Evolutionary conservation across 2,797 vertebrate genomes (phyloP).

Genomic region (Lacerta agilis): DNA sequence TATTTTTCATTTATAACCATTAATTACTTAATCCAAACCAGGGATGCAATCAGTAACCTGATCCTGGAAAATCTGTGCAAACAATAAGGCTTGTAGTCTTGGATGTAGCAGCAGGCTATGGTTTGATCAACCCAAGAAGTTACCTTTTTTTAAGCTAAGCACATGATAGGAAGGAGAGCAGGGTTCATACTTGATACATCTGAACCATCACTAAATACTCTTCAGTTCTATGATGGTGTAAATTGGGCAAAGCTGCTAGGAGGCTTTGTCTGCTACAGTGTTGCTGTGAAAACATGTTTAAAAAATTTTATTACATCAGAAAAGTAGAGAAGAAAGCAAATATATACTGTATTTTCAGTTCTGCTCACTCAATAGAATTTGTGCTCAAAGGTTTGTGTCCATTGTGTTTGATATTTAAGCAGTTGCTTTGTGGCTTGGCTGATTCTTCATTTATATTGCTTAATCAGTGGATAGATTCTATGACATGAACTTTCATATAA

Average conservation of each 20-base stretch:
- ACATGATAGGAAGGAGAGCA: not conserved
- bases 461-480: not conserved
- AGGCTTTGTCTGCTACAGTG: not conserved
- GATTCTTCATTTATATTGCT: not conserved
- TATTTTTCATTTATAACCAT: too few species aligned
- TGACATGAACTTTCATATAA: not conserved
- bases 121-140: not conserved
- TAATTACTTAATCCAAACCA: not conserved
- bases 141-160: not conserved
- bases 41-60: not conserved
- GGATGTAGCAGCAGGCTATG: not conserved
- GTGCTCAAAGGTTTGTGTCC: not conserved
- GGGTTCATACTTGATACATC: not conserved
- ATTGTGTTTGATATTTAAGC: not conserved
- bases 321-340: not conserved
- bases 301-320: not conserved
- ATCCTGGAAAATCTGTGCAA: not conserved
- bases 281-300: not conserved
- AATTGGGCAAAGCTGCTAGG: not conserved
- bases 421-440: not conserved
- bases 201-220: not conserved
- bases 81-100: not conserved
- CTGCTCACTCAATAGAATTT: not conserved
- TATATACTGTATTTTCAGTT: too few species aligned
- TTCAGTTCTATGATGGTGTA: not conserved